Conservation (phyloP, 2,797 vertebrate genomes). For the Betta splendens region DNA sequence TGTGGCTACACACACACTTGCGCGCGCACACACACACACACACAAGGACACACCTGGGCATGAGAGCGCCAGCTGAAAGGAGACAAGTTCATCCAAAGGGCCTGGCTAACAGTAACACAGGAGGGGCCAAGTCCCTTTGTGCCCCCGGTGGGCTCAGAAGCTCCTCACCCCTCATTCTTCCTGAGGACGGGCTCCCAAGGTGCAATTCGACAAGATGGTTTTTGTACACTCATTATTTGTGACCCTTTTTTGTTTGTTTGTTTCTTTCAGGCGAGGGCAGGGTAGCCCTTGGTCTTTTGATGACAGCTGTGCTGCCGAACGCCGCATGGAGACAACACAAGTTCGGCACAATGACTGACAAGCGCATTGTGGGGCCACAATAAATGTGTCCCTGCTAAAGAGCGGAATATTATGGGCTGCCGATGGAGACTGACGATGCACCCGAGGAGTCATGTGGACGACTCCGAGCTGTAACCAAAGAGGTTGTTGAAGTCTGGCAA, state of each 20-base stretch:
- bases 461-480: constrained; percentile 13
- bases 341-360: constrained; percentile 79
- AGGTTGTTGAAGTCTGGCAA: constrained; percentile 5
- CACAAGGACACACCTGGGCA: constrained; percentile 80
- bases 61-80: constrained; percentile 78
- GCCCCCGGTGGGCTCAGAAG: constrained; percentile 65
- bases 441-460: constrained; percentile 35
- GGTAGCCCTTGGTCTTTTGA: constrained; percentile 73
- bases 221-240: constrained; percentile 79
- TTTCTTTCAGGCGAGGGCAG: constrained; percentile 70
- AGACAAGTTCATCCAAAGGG: constrained; percentile 79
- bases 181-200: constrained; percentile 76
- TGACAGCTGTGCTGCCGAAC: constrained; percentile 76
- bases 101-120: constrained; percentile 77
- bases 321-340: constrained; percentile 75
- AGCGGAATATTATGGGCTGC: constrained; percentile 61
- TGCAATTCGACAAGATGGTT: constrained; percentile 76
- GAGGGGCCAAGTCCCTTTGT: constrained; percentile 76
- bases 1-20: constrained; percentile 54
- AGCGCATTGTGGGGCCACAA: constrained; percentile 75
- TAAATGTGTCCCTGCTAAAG: constrained; percentile 72
- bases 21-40: constrained; percentile 35
- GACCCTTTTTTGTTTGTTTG: constrained; percentile 80
- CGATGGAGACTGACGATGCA: constrained; percentile 36
- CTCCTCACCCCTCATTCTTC: constrained; percentile 69